Evolutionary conservation across 2,113 vertebrate species (phyloP).

Genomic region (Pontoporia blainvillei): DNA sequence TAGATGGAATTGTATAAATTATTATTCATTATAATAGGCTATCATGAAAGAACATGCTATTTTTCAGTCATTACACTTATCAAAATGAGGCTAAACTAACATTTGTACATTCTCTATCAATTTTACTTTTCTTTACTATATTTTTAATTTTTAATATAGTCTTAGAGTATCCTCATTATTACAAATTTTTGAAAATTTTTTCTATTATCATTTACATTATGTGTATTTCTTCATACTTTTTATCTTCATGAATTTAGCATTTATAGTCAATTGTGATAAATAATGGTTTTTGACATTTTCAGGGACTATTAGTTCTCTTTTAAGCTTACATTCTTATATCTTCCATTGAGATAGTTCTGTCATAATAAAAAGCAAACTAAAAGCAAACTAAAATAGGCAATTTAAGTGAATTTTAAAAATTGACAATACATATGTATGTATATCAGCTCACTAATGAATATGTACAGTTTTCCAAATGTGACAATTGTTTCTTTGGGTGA

Average conservation of each 20-base stretch:
- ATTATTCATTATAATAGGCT: background rate
- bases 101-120: background rate
- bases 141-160: background rate
- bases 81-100: background rate
- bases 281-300: background rate
- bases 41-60: background rate
- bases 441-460: background rate
- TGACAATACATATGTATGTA: background rate
- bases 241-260: background rate
- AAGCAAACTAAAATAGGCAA: background rate
- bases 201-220: background rate
- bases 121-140: background rate
- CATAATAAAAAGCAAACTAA: background rate
- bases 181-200: background rate
- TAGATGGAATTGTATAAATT: background rate
- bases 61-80: background rate
- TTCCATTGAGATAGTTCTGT: background rate
- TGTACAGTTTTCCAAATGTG: background rate
- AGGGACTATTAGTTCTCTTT: background rate
- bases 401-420: background rate
- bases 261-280: background rate
- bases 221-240: background rate
- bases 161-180: background rate
- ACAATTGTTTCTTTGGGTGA: background rate
- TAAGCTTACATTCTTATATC: background rate